These are phyloP conservation scores for Channa maculata DNA, from an alignment of 2,113 vertebrate genomes.

Conservation along the genomic window DNA sequence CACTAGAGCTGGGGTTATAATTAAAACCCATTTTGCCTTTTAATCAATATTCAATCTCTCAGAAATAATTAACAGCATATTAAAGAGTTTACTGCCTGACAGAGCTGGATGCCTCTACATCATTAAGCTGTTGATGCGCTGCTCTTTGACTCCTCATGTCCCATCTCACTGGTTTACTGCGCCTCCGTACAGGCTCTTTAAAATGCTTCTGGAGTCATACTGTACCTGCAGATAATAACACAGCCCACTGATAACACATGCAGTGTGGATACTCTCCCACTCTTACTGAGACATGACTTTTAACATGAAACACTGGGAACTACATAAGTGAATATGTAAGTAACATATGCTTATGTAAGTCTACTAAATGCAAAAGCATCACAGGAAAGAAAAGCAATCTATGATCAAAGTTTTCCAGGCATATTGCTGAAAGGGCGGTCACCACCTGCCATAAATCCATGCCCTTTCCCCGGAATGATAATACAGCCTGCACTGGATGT, in stretches of 20 bases:
- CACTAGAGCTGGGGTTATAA: slow-evolving; percentile 73
- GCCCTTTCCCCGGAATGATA: slow-evolving; percentile 70
- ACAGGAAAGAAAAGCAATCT: slow-evolving; percentile 16
- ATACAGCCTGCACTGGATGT: slow-evolving; percentile 55
- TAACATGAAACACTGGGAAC: slow-evolving; percentile 15
- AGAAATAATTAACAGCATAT: slow-evolving; percentile 86
- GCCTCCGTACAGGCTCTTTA: slow-evolving; percentile 51
- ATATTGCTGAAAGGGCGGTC: slow-evolving; percentile 42
- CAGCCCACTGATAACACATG: slow-evolving; percentile 47
- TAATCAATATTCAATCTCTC: slow-evolving; percentile 86
- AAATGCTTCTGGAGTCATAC: slow-evolving; percentile 57
- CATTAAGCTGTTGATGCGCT: slow-evolving; percentile 78
- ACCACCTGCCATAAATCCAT: slow-evolving; percentile 69
- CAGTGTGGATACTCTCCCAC: slow-evolving; percentile 1
- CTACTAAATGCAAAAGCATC: slow-evolving; percentile 3
- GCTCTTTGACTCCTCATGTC: slow-evolving; percentile 76
- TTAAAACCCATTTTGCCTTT: slow-evolving; percentile 82
- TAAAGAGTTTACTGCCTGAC: slow-evolving; percentile 82
- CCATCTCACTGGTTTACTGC: slow-evolving; percentile 68
- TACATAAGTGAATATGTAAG: slow-evolving; percentile 17
- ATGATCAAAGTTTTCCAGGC: slow-evolving; percentile 24
- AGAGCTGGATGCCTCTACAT: slow-evolving; percentile 74
- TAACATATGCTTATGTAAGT: slow-evolving; percentile 20
- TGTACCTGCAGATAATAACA: slow-evolving; percentile 65
- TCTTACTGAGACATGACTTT: slow-evolving; percentile 29